phyloP scores from a whole-genome alignment of 2,797 vertebrate genomes.

The Trachops cirrhosus region DNA sequence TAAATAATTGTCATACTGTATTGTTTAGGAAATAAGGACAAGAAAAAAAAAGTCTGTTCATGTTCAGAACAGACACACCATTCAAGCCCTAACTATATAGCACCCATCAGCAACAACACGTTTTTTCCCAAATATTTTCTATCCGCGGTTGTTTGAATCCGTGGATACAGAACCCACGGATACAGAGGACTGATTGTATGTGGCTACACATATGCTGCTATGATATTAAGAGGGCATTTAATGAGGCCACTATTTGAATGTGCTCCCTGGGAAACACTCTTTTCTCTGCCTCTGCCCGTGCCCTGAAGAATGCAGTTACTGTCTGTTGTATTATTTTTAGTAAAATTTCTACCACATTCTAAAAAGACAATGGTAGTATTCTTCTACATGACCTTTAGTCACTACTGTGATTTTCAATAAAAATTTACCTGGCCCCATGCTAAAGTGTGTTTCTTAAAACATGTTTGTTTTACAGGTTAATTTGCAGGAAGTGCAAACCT shows the following conservation, averaged over 20 bases:
- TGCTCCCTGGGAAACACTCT: background rate
- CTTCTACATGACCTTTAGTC: background rate
- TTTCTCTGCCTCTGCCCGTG: background rate
- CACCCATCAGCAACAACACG: background rate
- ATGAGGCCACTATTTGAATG: background rate
- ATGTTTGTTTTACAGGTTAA: constrained; percentile 52
- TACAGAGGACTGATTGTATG: background rate
- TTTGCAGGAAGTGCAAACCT: background rate
- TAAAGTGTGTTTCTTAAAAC: constrained; percentile 55
- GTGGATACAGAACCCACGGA: background rate
- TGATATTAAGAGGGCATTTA: background rate
- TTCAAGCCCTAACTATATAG: background rate
- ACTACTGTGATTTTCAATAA: constrained; percentile 28
- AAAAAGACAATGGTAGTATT: background rate
- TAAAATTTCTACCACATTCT: background rate
- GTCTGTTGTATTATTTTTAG: constrained; percentile 28
- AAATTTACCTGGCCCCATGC: background rate
- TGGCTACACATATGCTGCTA: background rate
- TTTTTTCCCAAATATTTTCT: background rate
- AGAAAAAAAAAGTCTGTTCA: background rate
- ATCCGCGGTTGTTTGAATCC: too few relatives aligned
- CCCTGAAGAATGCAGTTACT: background rate
- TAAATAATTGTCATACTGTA: background rate
- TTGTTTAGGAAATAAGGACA: background rate
- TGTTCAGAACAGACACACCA: background rate